These are phyloP conservation scores for Selenia dentaria DNA, from an alignment of 2,888 invertebrate species.

Conservation along the genomic window DNA sequence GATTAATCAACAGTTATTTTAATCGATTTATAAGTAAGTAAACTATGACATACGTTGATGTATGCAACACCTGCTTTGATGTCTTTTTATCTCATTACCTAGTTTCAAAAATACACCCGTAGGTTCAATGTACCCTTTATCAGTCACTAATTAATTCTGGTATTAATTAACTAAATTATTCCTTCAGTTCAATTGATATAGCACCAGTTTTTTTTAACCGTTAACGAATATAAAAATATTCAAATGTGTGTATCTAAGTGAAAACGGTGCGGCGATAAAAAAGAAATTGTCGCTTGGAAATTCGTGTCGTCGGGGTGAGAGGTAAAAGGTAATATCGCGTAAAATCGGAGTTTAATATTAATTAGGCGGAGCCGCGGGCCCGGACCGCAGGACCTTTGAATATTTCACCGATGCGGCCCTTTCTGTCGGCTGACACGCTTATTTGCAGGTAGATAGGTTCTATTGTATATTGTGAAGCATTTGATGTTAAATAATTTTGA, in stretches of 20 bases:
- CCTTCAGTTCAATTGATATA: not conserved
- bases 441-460: constrained; percentile 17
- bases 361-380: constrained; percentile 44
- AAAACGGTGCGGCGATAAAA: constrained; percentile 24
- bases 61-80: too few species aligned
- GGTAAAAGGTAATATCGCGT: constrained; percentile 33
- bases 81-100: too few species aligned
- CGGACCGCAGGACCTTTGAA: constrained; percentile 50
- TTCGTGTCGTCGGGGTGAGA: constrained; percentile 30
- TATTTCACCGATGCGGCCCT: constrained; percentile 47
- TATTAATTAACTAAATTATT: constrained; percentile 5
- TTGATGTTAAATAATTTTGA: too few species aligned
- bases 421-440: constrained; percentile 22
- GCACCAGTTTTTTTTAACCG: not conserved
- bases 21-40: too few species aligned
- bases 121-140: not conserved
- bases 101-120: not conserved
- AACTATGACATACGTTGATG: too few species aligned
- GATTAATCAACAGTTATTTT: too few species aligned
- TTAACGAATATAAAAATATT: constrained; percentile 22
- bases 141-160: constrained; percentile 3
- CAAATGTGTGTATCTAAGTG: constrained; percentile 13
- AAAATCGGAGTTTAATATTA: constrained; percentile 56
- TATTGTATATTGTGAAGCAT: constrained; percentile 1
- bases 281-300: constrained; percentile 30